phyloP scores from a whole-genome alignment of 2,888 invertebrate species.

The Campaea margaritaria region DNA sequence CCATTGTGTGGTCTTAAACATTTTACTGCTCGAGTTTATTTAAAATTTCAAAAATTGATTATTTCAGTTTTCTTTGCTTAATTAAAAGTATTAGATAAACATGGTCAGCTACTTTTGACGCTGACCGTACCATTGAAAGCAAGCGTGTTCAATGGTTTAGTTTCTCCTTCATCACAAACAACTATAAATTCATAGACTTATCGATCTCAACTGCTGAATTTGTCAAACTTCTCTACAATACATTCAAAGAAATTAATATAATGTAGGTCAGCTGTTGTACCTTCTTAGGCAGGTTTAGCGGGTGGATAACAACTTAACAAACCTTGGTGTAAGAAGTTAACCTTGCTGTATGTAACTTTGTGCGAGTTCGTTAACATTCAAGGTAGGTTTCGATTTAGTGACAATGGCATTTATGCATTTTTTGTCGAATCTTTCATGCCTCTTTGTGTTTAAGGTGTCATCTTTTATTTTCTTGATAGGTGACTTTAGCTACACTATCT shows the following conservation, averaged over 20 bases:
- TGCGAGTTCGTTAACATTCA: constrained; percentile 26
- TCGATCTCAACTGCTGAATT: background rate
- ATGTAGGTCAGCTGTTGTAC: constrained; percentile 15
- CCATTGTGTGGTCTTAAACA: background rate
- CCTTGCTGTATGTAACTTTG: constrained; percentile 28
- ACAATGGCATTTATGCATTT: background rate
- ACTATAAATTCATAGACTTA: no score
- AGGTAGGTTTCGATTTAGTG: constrained; percentile 4
- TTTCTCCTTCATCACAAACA: no score
- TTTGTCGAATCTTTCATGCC: no score
- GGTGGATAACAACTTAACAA: background rate
- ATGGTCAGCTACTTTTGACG: no score
- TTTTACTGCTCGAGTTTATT: background rate
- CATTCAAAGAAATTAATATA: constrained; percentile 5
- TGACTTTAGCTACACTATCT: no score
- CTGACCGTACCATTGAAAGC: no score
- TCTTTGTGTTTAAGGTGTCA: no score
- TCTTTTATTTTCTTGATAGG: no score
- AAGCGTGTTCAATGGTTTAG: no score
- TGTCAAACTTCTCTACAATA: background rate
- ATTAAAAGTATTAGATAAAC: no score
- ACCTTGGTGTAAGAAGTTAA: constrained; percentile 13
- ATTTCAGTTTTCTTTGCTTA: no score
- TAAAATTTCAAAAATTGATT: no score
- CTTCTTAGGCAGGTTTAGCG: constrained; percentile 3